Base-by-base conservation (phyloP, 2,113 vertebrate species). In the Brienomyrus longianalis region DNA sequence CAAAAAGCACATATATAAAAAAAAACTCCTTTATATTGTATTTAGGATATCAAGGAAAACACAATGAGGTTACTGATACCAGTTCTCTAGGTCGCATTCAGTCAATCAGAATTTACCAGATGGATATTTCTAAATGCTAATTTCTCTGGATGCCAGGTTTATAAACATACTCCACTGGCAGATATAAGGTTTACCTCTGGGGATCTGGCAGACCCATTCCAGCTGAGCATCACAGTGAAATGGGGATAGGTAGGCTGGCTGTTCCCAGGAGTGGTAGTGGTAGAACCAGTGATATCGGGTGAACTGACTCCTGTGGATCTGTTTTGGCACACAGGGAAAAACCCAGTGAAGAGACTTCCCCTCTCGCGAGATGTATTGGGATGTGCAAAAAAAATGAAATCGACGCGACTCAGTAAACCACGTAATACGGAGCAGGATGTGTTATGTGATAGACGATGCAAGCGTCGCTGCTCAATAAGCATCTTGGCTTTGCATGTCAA, bases 141-240 rank as follows among this genome's bases (percentile, higher is more conserved):
- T 83, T 19, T 39, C 19, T 83, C 39, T 45, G 43, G 39, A 45
- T 21, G 39, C 17, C 43, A 23, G 35, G 77, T 19, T 83, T 11
- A 45, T 83, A 15, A 45, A 83, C 2, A 7, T n/a, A n/a, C 62
- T 31, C 10, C n/a, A 31, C 62, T 31, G 3, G 70, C 83, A 21
- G 5, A 23, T 31, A 11, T 84, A 51, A 17, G 39, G n/a, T 87
- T 83, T 91, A 98, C 98, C 98, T 91, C 97, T 96, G 62, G 97
- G 95, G 90, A 99, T 97, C 93, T 99, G 98, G 93, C 98, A 99
- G 88, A 97, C 96, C 98, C 97, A 99, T 91, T 99, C 98, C 27
- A 99, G 96, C 89, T 91, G 94, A 83, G 95, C 95, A 17, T 97
- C 97, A 92, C 98, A 99, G 91, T 97, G 96, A 92, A 99, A 98